These are phyloP conservation scores for Peromyscus maniculatus DNA, from an alignment of 2,113 vertebrate species.

Conservation along the genomic window DNA sequence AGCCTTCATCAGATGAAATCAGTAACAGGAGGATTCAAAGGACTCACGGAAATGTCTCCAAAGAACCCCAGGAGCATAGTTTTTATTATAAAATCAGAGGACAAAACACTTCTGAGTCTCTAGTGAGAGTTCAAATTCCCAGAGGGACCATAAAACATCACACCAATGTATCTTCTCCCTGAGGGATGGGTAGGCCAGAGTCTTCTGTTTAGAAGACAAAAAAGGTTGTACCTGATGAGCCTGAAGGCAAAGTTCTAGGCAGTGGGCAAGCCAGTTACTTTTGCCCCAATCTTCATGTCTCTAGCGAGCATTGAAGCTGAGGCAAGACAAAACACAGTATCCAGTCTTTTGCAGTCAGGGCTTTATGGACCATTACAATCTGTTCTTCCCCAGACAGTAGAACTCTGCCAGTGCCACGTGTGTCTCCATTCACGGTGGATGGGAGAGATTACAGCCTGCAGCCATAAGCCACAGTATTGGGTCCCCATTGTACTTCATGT, in stretches of 20 bases:
- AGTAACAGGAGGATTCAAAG: not conserved
- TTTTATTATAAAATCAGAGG: constrained; percentile 49
- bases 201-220: not conserved
- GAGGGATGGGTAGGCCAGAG: rapidly evolving
- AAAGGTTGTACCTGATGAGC: not conserved
- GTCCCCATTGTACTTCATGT: not conserved
- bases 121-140: constrained; percentile 42
- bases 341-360: not conserved
- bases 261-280: not conserved
- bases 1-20: not conserved
- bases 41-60: not conserved
- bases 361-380: not conserved
- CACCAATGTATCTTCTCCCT: not conserved
- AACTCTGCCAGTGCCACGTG: not conserved
- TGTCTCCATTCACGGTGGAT: no score
- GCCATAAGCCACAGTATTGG: not conserved
- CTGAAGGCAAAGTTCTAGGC: not conserved
- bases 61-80: not conserved
- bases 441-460: not conserved
- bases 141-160: not conserved
- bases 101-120: not conserved
- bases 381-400: not conserved
- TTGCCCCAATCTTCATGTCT: not conserved
- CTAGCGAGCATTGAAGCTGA: not conserved
- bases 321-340: not conserved